Conservation (phyloP, 2,113 vertebrate species). For the Lutjanus erythropterus region DNA sequence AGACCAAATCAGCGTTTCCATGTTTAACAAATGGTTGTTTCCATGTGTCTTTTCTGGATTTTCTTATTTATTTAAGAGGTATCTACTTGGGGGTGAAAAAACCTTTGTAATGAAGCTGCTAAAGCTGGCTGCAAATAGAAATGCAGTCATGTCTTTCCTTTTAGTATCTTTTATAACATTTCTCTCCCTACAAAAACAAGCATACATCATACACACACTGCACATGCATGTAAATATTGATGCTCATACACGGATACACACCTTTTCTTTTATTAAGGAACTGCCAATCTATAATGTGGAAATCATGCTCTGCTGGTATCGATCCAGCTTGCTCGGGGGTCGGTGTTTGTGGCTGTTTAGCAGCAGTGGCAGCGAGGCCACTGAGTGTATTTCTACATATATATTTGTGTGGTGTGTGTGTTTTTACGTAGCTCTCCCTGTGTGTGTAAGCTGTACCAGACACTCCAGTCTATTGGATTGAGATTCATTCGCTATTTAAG, state of each 20-base stretch:
- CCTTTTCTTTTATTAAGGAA: constrained; percentile 93
- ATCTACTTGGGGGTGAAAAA: background rate
- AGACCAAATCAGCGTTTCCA: background rate
- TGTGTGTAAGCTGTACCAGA: constrained; percentile 73
- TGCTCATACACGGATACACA: constrained; percentile 28
- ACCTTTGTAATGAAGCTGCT: background rate
- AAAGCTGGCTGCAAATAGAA: background rate
- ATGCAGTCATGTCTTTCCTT: background rate
- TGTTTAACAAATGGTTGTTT: background rate
- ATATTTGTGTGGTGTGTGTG: constrained; percentile 54
- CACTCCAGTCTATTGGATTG: constrained; percentile 97
- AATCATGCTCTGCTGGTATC: constrained; percentile 90
- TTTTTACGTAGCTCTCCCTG: constrained; percentile 36
- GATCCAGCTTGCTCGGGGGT: constrained; percentile 80
- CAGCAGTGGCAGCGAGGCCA: constrained; percentile 27
- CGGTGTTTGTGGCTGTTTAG: constrained; percentile 37
- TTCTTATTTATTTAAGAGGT: background rate
- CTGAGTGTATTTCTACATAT: constrained; percentile 65
- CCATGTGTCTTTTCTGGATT: background rate
- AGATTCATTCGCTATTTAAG: constrained; percentile 99
- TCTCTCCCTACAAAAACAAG: background rate
- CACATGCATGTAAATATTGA: background rate
- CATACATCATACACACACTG: constrained; percentile 19
- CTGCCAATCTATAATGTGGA: constrained; percentile 93
- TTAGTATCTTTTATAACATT: background rate